Conservation (phyloP, 2,797 vertebrate species). For the Catamblyrhynchus diadema region DNA sequence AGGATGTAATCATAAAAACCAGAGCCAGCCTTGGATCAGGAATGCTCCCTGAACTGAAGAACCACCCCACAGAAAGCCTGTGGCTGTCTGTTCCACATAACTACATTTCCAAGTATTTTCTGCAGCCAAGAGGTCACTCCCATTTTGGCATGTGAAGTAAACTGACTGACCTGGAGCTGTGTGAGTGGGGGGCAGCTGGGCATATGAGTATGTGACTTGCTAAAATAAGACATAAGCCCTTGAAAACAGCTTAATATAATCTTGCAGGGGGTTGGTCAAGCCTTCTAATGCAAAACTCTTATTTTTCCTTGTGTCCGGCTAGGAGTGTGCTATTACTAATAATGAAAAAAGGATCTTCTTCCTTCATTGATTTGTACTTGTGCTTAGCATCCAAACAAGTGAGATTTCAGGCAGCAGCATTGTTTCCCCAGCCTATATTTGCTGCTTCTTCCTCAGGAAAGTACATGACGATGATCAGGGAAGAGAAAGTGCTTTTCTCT, state of each 20-base stretch:
- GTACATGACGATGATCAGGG: neutral
- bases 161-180: neutral
- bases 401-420: neutral
- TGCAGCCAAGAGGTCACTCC: neutral
- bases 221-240: slow-evolving; percentile 33
- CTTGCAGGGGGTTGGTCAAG: neutral
- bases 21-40: neutral
- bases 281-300: neutral
- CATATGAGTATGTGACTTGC: neutral
- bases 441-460: neutral
- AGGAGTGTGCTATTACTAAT: neutral
- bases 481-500: neutral
- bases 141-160: neutral
- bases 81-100: neutral
- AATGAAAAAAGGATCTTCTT: neutral
- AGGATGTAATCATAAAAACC: neutral
- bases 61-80: neutral
- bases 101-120: neutral
- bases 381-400: neutral
- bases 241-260: slow-evolving; percentile 28
- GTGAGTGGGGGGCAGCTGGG: neutral
- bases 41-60: neutral
- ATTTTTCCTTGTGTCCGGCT: neutral
- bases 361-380: neutral
- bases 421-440: neutral